Conservation (phyloP, 2,888 invertebrate species). For the Tillus elongatus region DNA sequence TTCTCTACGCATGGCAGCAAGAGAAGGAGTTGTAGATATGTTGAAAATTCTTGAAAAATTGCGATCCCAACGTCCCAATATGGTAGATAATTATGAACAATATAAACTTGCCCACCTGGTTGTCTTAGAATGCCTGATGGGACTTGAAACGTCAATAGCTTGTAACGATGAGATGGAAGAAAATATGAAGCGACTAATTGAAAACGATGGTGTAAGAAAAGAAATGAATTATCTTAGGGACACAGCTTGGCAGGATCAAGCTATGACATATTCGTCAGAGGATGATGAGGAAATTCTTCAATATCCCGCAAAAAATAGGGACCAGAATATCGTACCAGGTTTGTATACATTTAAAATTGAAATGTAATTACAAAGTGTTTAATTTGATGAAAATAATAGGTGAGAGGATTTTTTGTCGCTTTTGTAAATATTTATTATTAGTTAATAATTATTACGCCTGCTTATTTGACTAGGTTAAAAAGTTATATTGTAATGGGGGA, state of each 20-base stretch:
- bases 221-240: constrained; percentile 37
- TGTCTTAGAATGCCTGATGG: constrained; percentile 39
- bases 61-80: constrained; percentile 35
- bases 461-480: no score
- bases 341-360: constrained; percentile 11
- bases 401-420: no score
- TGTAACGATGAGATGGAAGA: constrained; percentile 34
- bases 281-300: constrained; percentile 14
- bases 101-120: constrained; percentile 43
- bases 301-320: constrained; percentile 36
- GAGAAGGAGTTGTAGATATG: constrained; percentile 36
- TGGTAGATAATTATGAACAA: constrained; percentile 42
- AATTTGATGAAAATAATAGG: no score
- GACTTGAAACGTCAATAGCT: constrained; percentile 34
- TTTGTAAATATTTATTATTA: no score
- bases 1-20: constrained; percentile 43
- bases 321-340: constrained; percentile 37
- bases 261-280: constrained; percentile 27
- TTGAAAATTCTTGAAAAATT: constrained; percentile 31
- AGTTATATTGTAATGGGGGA: no score
- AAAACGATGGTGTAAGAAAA: constrained; percentile 26
- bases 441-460: no score
- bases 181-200: constrained; percentile 27
- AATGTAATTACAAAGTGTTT: no score
- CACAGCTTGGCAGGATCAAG: constrained; percentile 40